These are phyloP conservation scores for Vultur gryphus DNA, from an alignment of 2,797 vertebrate species.

Conservation along the genomic window DNA sequence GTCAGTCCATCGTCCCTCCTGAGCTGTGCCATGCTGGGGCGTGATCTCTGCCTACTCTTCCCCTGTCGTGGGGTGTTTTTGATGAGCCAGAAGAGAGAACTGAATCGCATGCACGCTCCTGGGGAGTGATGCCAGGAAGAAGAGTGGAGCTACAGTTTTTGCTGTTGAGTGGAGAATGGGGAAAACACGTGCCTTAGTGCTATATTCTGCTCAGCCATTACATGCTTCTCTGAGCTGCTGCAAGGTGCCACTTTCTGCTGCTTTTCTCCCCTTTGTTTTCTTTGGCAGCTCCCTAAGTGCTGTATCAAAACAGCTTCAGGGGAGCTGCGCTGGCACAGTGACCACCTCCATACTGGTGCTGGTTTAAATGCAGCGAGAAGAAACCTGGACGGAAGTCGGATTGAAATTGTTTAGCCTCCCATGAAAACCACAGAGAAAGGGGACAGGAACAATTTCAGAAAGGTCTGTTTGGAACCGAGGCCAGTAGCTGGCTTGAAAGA, in stretches of 20 bases:
- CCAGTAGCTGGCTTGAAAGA: constrained; percentile 50
- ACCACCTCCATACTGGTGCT: constrained; percentile 26
- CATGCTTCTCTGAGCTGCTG: constrained; percentile 58
- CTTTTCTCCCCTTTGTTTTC: constrained; percentile 59
- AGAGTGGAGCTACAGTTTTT: constrained; percentile 31
- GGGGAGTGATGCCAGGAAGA: constrained; percentile 43
- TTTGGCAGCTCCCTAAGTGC: constrained; percentile 44
- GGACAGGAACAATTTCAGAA: neutral
- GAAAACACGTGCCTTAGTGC: constrained; percentile 19
- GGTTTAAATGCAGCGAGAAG: constrained; percentile 23
- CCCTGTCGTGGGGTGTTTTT: neutral
- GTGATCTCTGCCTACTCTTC: neutral
- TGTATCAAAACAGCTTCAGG: constrained; percentile 47
- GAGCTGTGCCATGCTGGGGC: neutral
- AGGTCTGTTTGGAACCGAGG: neutral
- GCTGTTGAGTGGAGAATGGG: constrained; percentile 51
- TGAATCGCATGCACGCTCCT: neutral
- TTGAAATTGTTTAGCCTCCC: constrained; percentile 24
- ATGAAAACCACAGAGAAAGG: neutral
- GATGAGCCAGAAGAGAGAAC: neutral
- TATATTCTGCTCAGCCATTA: constrained; percentile 11
- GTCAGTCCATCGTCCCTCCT: neutral
- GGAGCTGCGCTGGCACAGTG: constrained; percentile 31
- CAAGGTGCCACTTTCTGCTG: constrained; percentile 56
- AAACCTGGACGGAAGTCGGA: neutral